Evolutionary conservation across 2,888 invertebrate species (phyloP).

Genomic region (Corythucha ciliata): DNA sequence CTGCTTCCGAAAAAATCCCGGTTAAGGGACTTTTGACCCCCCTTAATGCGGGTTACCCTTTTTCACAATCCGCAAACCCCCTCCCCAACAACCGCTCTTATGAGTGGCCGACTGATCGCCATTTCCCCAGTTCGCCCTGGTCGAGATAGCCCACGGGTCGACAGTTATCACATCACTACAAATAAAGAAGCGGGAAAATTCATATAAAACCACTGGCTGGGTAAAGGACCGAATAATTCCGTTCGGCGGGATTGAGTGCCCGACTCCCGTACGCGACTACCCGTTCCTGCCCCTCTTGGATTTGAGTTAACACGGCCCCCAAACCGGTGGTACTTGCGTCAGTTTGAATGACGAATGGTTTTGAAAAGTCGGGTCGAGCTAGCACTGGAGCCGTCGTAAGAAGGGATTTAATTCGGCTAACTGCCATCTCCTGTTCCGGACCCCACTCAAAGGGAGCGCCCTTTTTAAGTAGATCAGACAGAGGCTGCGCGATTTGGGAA

Average conservation of each 20-base stretch:
- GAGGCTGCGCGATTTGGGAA: slow-evolving; percentile 29
- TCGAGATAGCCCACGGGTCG: too few relatives aligned
- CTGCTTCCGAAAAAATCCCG: too few relatives aligned
- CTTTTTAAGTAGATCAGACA: slow-evolving; percentile 31
- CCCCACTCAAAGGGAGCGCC: slow-evolving; percentile 20
- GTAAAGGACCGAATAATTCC: slow-evolving; percentile 32
- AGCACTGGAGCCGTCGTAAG: slow-evolving; percentile 22
- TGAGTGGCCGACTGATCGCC: too few relatives aligned
- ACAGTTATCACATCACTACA: too few relatives aligned
- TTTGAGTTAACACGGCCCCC: slow-evolving; percentile 14
- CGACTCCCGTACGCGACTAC: slow-evolving; percentile 16
- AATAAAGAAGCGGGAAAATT: too few relatives aligned
- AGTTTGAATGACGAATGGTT: slow-evolving; percentile 20
- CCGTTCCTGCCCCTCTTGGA: slow-evolving; percentile 12
- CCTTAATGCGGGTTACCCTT: too few relatives aligned
- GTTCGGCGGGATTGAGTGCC: slow-evolving; percentile 22
- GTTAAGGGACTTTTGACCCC: too few relatives aligned
- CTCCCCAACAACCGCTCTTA: too few relatives aligned
- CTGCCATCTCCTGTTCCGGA: slow-evolving; percentile 18
- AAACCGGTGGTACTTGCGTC: slow-evolving; percentile 19
- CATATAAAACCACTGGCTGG: too few relatives aligned
- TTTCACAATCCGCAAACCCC: too few relatives aligned
- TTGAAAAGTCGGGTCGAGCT: slow-evolving; percentile 15
- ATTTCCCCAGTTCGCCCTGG: too few relatives aligned
- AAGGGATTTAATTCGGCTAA: slow-evolving; percentile 21